phyloP scores from a whole-genome alignment of 2,888 invertebrate species.

The Chloromyia formosa region DNA sequence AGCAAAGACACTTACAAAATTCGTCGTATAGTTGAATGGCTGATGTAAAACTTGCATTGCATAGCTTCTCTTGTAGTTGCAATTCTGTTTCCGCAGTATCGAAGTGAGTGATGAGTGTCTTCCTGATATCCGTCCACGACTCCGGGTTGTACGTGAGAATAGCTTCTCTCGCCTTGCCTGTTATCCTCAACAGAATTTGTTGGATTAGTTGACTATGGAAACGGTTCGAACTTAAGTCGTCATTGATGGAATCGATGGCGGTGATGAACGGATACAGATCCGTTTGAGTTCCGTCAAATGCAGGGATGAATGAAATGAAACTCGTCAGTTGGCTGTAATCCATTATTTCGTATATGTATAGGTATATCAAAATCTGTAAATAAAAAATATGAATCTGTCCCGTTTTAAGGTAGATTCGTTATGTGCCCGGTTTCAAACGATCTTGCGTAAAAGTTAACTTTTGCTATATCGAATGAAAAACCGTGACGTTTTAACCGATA shows the following conservation, averaged over 20 bases:
- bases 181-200: constrained; percentile 11
- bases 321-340: not conserved
- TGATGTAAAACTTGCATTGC: not conserved
- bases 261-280: constrained; percentile 17
- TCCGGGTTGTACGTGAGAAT: constrained; percentile 7
- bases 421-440: too few relatives aligned
- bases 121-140: not conserved
- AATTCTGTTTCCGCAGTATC: not conserved
- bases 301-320: constrained; percentile 1
- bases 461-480: too few relatives aligned
- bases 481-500: too few relatives aligned
- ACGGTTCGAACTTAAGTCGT: not conserved
- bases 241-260: constrained; percentile 11
- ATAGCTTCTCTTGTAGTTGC: constrained; percentile 11
- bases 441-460: too few relatives aligned
- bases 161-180: constrained; percentile 18
- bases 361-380: not conserved
- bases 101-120: not conserved
- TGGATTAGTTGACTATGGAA: not conserved
- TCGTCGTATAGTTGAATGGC: not conserved
- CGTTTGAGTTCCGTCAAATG: constrained; percentile 2
- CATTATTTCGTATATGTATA: not conserved
- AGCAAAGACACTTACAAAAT: not conserved
- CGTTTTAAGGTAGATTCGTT: not conserved
- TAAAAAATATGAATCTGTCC: not conserved